phyloP scores from a whole-genome alignment of 2,797 vertebrate genomes.

The Oophaga sylvatica region DNA sequence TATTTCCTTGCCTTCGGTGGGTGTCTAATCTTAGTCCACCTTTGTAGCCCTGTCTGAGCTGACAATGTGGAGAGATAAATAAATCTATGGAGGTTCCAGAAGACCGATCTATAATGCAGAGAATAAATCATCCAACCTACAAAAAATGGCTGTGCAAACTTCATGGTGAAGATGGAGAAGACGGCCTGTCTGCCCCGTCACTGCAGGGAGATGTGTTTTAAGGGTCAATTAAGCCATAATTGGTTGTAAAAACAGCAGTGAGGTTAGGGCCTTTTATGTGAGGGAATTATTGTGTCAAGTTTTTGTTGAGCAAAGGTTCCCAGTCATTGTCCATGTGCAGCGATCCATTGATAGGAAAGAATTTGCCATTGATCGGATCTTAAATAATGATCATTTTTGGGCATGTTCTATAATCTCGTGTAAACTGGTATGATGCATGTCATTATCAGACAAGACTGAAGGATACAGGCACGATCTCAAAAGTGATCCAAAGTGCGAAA shows the following conservation, averaged over 20 bases:
- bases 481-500: too few relatives aligned
- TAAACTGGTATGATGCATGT: too few relatives aligned
- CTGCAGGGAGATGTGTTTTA: constrained; percentile 22
- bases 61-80: neutral
- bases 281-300: neutral
- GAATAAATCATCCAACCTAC: constrained; percentile 12
- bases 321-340: too few relatives aligned
- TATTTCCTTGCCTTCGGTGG: neutral
- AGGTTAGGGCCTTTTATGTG: neutral
- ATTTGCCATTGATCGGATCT: too few relatives aligned
- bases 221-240: neutral
- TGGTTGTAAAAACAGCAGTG: neutral
- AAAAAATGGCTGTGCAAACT: too few relatives aligned
- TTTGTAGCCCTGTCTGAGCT: neutral
- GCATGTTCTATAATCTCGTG: too few relatives aligned
- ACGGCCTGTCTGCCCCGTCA: constrained; percentile 14
- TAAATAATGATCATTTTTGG: too few relatives aligned
- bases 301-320: too few relatives aligned
- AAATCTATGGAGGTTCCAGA: neutral
- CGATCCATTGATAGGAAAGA: too few relatives aligned
- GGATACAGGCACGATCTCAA: too few relatives aligned
- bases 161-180: constrained; percentile 14
- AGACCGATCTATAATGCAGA: neutral
- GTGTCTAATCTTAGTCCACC: neutral
- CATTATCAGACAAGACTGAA: too few relatives aligned